Evolutionary conservation across 2,113 vertebrate species (phyloP).

Genomic region (Chaenocephalus aceratus): DNA sequence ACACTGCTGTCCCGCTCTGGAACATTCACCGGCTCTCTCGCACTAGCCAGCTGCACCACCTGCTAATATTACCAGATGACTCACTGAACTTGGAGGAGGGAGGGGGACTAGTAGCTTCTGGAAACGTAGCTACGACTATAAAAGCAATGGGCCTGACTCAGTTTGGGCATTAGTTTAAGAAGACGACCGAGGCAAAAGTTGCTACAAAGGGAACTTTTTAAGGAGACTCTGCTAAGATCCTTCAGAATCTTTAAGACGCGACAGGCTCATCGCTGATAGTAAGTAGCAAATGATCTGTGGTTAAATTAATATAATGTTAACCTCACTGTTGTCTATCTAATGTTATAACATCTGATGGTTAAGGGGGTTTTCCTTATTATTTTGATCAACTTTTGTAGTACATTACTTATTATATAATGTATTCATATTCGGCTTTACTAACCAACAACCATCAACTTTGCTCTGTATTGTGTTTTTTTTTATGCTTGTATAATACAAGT

Average conservation of each 20-base stretch:
- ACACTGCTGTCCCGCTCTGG: constrained; percentile 49
- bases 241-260: constrained; percentile 1
- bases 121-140: constrained; percentile 62
- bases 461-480: not conserved
- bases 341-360: not conserved
- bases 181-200: constrained; percentile 22
- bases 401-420: too few species aligned
- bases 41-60: constrained; percentile 44
- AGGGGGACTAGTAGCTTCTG: constrained; percentile 57
- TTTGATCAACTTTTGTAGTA: not conserved
- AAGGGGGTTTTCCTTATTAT: not conserved
- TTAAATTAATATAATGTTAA: not conserved
- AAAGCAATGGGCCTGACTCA: constrained; percentile 39
- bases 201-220: constrained; percentile 8
- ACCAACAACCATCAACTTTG: not conserved
- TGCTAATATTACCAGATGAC: constrained; percentile 73
- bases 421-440: not conserved
- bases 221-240: constrained; percentile 30
- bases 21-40: constrained; percentile 61
- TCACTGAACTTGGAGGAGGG: constrained; percentile 41
- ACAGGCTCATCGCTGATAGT: constrained; percentile 46
- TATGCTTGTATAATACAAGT: not conserved
- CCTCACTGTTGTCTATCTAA: not conserved
- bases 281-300: constrained; percentile 39
- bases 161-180: constrained; percentile 47